These are phyloP conservation scores for Phoxinus phoxinus DNA, from an alignment of 2,113 vertebrate species.

Conservation along the genomic window DNA sequence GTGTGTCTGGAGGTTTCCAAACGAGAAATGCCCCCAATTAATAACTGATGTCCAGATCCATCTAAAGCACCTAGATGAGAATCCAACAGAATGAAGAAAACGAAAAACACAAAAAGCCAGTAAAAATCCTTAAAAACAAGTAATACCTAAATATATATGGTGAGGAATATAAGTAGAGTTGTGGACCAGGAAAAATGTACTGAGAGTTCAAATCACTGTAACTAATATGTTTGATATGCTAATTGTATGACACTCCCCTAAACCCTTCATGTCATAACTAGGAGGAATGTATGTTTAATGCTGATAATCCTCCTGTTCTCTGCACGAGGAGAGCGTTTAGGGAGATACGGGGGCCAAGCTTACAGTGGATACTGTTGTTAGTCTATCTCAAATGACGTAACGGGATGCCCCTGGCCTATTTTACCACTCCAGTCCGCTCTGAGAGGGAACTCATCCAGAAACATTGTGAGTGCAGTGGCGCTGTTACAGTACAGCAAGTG, in stretches of 20 bases:
- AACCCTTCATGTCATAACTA: neutral
- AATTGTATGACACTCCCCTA: neutral
- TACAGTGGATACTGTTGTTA: neutral
- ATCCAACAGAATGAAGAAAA: neutral
- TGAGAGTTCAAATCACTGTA: too few species aligned
- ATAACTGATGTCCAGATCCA: neutral
- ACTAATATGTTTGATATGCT: too few species aligned
- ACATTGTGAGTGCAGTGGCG: slow-evolving; percentile 42
- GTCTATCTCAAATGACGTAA: slow-evolving; percentile 14
- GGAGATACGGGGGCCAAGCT: neutral
- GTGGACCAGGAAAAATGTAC: too few species aligned
- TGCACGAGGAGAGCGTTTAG: neutral
- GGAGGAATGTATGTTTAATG: neutral
- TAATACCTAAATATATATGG: too few species aligned
- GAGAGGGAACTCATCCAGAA: slow-evolving; percentile 41
- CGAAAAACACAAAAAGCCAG: neutral
- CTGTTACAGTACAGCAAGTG: slow-evolving; percentile 36
- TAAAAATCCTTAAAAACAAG: neutral
- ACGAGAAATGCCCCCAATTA: neutral
- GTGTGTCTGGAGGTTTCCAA: neutral
- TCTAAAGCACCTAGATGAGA: neutral
- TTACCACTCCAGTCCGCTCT: slow-evolving; percentile 9
- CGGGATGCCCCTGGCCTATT: slow-evolving; percentile 31
- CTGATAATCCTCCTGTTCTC: neutral
- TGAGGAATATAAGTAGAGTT: too few species aligned